Conservation (phyloP, 2,797 vertebrate genomes). For the Melanotaenia pygmaea region DNA sequence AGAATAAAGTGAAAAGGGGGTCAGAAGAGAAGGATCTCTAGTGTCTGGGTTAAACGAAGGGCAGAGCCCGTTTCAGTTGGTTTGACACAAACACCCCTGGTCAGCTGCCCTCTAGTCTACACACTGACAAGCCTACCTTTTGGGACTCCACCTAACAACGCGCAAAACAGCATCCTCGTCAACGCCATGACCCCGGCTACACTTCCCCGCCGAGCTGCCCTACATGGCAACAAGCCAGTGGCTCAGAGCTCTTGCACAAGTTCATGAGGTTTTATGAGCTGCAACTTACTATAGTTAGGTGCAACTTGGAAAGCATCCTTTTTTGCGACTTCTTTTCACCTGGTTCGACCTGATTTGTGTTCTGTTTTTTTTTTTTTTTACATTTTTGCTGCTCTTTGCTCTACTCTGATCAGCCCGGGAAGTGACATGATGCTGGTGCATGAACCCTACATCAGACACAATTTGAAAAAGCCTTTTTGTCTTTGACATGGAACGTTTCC, state of each 20-base stretch:
- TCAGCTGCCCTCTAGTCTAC: conserved; percentile 37
- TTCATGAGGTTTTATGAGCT: conserved; percentile 34
- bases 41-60: conserved; percentile 36
- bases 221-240: conserved; percentile 33
- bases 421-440: conserved; percentile 49
- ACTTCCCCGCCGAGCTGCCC: conserved; percentile 11
- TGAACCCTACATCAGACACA: conserved; percentile 38
- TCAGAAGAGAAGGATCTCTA: conserved; percentile 14
- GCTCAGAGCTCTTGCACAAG: conserved; percentile 6
- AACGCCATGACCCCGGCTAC: conserved; percentile 1
- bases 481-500: conserved; percentile 25
- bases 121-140: conserved; percentile 7
- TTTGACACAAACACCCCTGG: conserved; percentile 43
- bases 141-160: conserved; percentile 41
- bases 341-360: conserved; percentile 44
- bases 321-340: conserved; percentile 48
- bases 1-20: not conserved
- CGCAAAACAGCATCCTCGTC: conserved; percentile 29
- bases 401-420: conserved; percentile 23
- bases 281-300: conserved; percentile 42
- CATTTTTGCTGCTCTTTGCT: conserved; percentile 52
- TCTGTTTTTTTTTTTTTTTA: conserved; percentile 61
- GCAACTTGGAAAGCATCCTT: conserved; percentile 57
- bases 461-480: conserved; percentile 7
- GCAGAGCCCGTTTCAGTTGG: conserved; percentile 22